Base-by-base conservation (phyloP, 2,888 invertebrate genomes). In the Apotomis betuletana region DNA sequence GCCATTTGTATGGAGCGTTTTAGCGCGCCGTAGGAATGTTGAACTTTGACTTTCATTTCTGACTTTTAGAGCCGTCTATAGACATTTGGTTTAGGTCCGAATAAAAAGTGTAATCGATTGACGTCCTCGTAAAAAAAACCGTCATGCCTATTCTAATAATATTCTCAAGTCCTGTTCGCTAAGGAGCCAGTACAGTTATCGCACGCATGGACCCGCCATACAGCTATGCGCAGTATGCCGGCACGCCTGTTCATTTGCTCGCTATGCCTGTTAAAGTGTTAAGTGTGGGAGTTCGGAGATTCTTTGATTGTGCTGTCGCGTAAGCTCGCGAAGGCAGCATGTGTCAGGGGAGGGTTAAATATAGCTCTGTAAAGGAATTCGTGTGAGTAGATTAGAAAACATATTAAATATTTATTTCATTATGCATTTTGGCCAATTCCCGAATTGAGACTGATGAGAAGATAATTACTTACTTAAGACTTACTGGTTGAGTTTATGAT, bases 281-380 rank as follows among this genome's bases (percentile, higher is more conserved):
- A 62, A 54, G 62, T 54, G 69, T 69, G 69, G 62, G 69, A 62
- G 69, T 55, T 55, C 69, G 27, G 46, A 64, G 64, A 64, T 64
- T 55, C 65, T 41, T 44, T 65, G 65, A 65, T 65, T 65, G 65
- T 65, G 57, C 55, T 65, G 65, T 44, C 65, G n/a, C 8, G 54
- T 36, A n/a, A 8, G 13, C 49, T 49, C 9, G 55, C 13, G n/a
- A 44, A 38, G 8, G 4, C 13, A 59, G 55, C 12, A 9, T 65
- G 55, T 55, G 64, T 6, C n/a, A 8, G 64, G 0, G 44, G 10
- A 6, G 64, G 4, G 44, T 54, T 41, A 54, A 54, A 54, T 57
- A 64, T 64, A 36, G 5, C 55, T 57, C 38, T 5, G 46, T 38
- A 15, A 12, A 46, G 44, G n/a, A 12, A 6, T 55, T 54, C 38